These are phyloP conservation scores for Carassius gibelio DNA, from an alignment of 2,113 vertebrate genomes.

Conservation along the genomic window DNA sequence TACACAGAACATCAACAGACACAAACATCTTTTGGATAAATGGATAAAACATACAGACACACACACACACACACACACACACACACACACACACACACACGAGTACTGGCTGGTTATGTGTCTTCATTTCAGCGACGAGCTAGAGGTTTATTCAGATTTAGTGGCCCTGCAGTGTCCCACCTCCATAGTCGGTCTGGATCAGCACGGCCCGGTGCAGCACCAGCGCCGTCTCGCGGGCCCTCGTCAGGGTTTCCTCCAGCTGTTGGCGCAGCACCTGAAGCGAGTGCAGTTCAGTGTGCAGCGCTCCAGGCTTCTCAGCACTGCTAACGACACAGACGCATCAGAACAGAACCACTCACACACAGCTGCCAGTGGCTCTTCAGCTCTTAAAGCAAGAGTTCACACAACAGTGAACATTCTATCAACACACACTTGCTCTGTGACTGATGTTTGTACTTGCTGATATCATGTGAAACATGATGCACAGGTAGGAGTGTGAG, in stretches of 20 bases:
- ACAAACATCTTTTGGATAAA: background rate
- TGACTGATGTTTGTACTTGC: too few relatives aligned
- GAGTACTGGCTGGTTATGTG: too few relatives aligned
- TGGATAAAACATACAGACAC: too few relatives aligned
- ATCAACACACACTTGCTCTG: too few relatives aligned
- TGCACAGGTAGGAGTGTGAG: too few relatives aligned
- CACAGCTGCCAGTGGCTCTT: too few relatives aligned
- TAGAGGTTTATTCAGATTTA: slow-evolving; percentile 56
- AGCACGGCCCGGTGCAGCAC: slow-evolving; percentile 77
- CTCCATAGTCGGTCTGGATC: slow-evolving; percentile 78
- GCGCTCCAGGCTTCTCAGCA: slow-evolving; percentile 75
- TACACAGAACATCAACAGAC: background rate
- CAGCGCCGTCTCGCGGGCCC: slow-evolving; percentile 82
- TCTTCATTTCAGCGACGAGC: too few relatives aligned
- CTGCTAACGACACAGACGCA: slow-evolving; percentile 64
- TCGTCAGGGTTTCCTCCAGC: slow-evolving; percentile 88
- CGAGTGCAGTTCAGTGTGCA: slow-evolving; percentile 86
- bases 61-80: too few relatives aligned
- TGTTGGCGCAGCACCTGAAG: slow-evolving; percentile 83
- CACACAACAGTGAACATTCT: too few relatives aligned
- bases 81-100: background rate
- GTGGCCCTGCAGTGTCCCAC: slow-evolving; percentile 82
- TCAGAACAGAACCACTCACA: background rate
- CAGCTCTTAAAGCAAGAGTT: too few relatives aligned
- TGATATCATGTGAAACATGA: too few relatives aligned